Conservation (phyloP, 2,797 vertebrate genomes). For the Benthosema pterotum region DNA sequence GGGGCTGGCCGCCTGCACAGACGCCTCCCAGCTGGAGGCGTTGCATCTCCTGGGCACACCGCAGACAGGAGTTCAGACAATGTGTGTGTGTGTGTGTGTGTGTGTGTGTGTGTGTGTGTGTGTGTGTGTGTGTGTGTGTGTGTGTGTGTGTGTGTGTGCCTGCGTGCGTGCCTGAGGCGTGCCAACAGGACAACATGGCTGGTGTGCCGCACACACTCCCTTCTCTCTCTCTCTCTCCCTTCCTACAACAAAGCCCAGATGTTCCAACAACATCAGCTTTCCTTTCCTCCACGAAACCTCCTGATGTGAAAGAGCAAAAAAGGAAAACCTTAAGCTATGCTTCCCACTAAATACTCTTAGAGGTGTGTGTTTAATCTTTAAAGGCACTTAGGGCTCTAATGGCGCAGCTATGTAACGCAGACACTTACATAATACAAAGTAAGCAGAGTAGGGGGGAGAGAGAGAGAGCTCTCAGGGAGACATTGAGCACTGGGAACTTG, state of each 20-base stretch:
- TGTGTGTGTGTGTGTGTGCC: constrained; percentile 12
- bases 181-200: constrained; percentile 5
- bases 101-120: constrained; percentile 16
- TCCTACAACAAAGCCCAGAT: constrained; percentile 48
- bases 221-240: background rate
- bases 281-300: constrained; percentile 70
- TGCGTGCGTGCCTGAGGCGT: constrained; percentile 28
- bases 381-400: no score
- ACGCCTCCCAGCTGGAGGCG: constrained; percentile 29
- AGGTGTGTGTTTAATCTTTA: no score
- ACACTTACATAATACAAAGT: no score
- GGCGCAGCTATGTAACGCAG: no score
- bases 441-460: background rate
- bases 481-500: constrained; percentile 45
- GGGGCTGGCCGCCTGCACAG: constrained; percentile 45
- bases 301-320: constrained; percentile 24
- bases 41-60: constrained; percentile 28
- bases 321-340: background rate
- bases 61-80: constrained; percentile 6
- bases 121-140: constrained; percentile 2
- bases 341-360: no score
- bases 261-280: constrained; percentile 58
- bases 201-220: background rate
- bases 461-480: constrained; percentile 18
- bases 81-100: background rate